Base-by-base conservation (phyloP, 2,888 invertebrate genomes). In the Thera obeliscata region DNA sequence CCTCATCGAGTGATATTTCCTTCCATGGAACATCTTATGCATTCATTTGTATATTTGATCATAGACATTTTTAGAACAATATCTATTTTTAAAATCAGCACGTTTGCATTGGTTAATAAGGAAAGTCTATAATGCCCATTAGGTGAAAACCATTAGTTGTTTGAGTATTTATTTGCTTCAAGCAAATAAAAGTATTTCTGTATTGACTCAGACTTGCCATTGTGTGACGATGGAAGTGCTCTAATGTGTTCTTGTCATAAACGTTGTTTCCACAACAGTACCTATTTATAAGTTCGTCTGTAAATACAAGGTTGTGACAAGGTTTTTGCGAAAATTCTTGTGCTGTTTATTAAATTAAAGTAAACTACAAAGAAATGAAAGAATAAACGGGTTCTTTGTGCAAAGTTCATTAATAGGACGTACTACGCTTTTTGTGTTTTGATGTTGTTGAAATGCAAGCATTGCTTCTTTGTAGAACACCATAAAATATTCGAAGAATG, bases 181-280 rank as follows among this genome's bases (percentile, higher is more conserved):
- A 77, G 79, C 77, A 88, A 89, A 88, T 86, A 87, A 78, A 83
- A 77, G 78, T 77, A 77, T 73, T 77, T 76, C 78, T 82, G 77
- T 87, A 84, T 87, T 87, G 83, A 85, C 81, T 81, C 78, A 81
- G 78, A 80, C 78, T 22, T 76, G 77, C 83, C 82, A 83, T 86
- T 87, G 84, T 86, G 81, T 78, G 80, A 78, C 79, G 78, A 78
- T 78, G 75, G 76, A 76, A 81, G 80, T 76, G 69, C 69, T 71
- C 65, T 75, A 72, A 69, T 72, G 73, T 78, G 64, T 62, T 70
- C 58, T 59, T 48, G 57, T 43, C 49, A 41, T 56, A 7, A 56
- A 62, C 11, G 5, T 56, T 11, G 12, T 41, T 22, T 54, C 38
- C 22, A 12, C 4, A 50, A 7, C 7, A 33, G 43, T 43, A 46